These are phyloP conservation scores for Porphyrio hochstetteri DNA, from an alignment of 2,113 vertebrate genomes.

Conservation along the genomic window DNA sequence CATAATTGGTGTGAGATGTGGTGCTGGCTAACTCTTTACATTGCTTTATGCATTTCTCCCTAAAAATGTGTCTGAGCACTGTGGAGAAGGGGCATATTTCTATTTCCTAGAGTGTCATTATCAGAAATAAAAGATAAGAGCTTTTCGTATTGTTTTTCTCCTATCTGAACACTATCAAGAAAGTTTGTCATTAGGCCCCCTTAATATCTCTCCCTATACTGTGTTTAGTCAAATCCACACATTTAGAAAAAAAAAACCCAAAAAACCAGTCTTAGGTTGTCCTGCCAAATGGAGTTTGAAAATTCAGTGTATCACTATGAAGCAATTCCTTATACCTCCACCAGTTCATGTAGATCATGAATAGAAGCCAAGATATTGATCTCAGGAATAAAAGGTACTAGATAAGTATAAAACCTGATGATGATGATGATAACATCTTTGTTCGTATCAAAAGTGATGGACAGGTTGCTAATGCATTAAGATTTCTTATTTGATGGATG, in stretches of 20 bases:
- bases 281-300: neutral
- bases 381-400: neutral
- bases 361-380: neutral
- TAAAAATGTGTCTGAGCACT: neutral
- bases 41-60: neutral
- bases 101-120: neutral
- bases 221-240: neutral
- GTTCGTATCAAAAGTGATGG: neutral
- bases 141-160: neutral
- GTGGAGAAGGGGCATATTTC: neutral
- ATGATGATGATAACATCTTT: neutral
- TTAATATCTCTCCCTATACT: neutral
- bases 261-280: neutral
- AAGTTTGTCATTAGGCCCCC: neutral
- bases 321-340: neutral
- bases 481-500: conserved; percentile 20
- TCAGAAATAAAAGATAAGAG: neutral
- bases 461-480: neutral
- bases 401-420: neutral
- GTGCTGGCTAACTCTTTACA: neutral
- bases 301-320: neutral
- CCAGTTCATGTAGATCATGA: neutral
- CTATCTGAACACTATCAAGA: neutral
- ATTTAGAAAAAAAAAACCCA: neutral
- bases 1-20: neutral